Base-by-base conservation (phyloP, 2,113 vertebrate species). In the Hydrolagus affinis region DNA sequence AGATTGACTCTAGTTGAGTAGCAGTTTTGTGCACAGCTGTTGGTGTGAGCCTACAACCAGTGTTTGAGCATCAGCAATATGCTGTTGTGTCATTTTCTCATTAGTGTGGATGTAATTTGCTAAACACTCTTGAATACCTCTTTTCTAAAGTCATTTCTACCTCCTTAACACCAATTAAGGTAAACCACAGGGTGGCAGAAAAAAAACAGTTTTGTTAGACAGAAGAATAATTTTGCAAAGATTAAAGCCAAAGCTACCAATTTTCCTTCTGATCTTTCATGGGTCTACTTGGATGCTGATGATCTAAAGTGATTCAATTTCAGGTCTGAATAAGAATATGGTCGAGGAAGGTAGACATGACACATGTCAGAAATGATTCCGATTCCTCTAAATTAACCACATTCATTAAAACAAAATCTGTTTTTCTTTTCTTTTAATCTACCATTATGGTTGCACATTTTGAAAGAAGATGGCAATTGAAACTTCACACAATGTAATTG, bases 71-170 rank as follows among this genome's bases (percentile, higher is more conserved):
- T 64, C 6, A 64, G 25, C 25, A 28, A 68, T 19, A 2, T 69
- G 73, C 73, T 75, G 23, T 85, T 85, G 80, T 60, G 62, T 62
- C 23, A 69, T 68, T 66, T 85, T 85, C 59, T 85, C 62, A 85
- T 66, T 64, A 68, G 60, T 21, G 62, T 64, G 64, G 28, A 28
- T 28, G n/a, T 66, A 64, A 85, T 85, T 30, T 85, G 59, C 4
- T 32, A 85, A 69, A 69, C 30, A 44, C 80, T 15, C 73, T 75
- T 15, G 14, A 23, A 23, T 75, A 15, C 8, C 14, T 75, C 28
- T 21, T 9, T 66, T 21, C 62, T 28, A 85, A 64, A 62, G 21
- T 69, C 12, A 85, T 66, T 30, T 11, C 80, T 85, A 21, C 21
- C 57, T 80, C 44, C 44, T 80, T 44, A 80, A 57, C 21, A 19